A percentile compares a stretch with the other conserved stretches of the same genome.
Conservation (phyloP, 2,797 vertebrate species). For the Dipus sagitta region DNA sequence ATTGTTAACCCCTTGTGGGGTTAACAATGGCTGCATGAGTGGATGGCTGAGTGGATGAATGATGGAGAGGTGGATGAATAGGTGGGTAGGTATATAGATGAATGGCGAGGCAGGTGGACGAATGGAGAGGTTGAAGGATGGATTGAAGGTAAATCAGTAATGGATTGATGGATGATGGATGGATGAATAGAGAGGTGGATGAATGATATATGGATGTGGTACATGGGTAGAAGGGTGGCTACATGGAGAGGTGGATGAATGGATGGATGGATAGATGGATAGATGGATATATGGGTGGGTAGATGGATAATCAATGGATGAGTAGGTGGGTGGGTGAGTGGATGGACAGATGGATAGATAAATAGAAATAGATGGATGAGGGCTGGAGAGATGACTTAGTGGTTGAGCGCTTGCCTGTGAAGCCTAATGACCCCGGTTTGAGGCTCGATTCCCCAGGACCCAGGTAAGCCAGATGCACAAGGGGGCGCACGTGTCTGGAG, state of each 20-base stretch:
- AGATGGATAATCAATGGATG: too few species aligned
- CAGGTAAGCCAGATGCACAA: too few species aligned
- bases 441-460: too few species aligned
- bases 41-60: not conserved
- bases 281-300: not conserved
- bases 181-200: rapidly evolving
- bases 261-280: not conserved
- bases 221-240: too few species aligned
- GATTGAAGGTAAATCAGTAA: not conserved
- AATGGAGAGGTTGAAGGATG: rapidly evolving
- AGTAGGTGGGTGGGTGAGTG: too few species aligned
- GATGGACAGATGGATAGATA: too few species aligned
- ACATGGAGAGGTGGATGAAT: rapidly evolving
- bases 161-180: not conserved
- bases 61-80: not conserved
- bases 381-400: too few species aligned
- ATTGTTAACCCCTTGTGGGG: not conserved
- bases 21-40: not conserved
- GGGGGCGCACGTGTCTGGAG: too few species aligned
- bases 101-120: rapidly evolving
- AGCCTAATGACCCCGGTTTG: too few species aligned
- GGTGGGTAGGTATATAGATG: not conserved
- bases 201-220: rapidly evolving
- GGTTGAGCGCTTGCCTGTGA: too few species aligned
- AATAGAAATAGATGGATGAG: too few species aligned